Evolutionary conservation across 2,797 vertebrate species (phyloP).

Genomic region (Cirrhinus mrigala): DNA sequence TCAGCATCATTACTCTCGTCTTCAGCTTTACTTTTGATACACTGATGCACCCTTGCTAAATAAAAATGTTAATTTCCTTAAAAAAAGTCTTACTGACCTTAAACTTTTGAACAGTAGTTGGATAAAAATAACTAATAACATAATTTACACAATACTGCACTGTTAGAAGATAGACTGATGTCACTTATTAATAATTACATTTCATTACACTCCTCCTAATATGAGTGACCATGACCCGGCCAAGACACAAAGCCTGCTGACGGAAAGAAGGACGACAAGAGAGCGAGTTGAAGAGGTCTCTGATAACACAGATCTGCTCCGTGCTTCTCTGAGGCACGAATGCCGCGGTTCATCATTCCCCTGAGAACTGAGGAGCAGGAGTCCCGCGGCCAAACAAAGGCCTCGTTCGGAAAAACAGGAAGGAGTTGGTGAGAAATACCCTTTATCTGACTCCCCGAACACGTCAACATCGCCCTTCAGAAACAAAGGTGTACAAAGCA

Average conservation of each 20-base stretch:
- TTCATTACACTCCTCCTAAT: background rate
- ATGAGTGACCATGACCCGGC: constrained; percentile 5
- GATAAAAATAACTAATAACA: too few relatives aligned
- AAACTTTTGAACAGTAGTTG: too few relatives aligned
- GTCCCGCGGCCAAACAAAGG: constrained; percentile 95
- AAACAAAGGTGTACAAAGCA: constrained; percentile 94
- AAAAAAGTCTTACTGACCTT: too few relatives aligned
- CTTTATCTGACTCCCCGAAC: constrained; percentile 93
- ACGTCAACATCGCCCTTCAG: constrained; percentile 90
- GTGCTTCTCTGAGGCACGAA: constrained; percentile 59
- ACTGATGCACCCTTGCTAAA: too few relatives aligned
- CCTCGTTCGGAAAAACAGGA: constrained; percentile 96
- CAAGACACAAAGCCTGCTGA: background rate
- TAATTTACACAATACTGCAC: too few relatives aligned
- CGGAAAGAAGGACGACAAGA: background rate
- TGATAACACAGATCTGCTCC: constrained; percentile 31
- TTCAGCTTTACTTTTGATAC: too few relatives aligned
- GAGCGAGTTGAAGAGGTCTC: constrained; percentile 11
- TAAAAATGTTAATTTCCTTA: too few relatives aligned
- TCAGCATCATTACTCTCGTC: too few relatives aligned
- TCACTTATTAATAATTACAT: background rate
- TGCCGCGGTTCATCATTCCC: constrained; percentile 85
- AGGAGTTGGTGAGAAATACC: constrained; percentile 99
- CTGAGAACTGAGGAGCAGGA: constrained; percentile 89
- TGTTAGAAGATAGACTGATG: background rate